These are phyloP conservation scores for Ametastegia equiseti DNA, from an alignment of 2,888 invertebrate species.

Conservation along the genomic window DNA sequence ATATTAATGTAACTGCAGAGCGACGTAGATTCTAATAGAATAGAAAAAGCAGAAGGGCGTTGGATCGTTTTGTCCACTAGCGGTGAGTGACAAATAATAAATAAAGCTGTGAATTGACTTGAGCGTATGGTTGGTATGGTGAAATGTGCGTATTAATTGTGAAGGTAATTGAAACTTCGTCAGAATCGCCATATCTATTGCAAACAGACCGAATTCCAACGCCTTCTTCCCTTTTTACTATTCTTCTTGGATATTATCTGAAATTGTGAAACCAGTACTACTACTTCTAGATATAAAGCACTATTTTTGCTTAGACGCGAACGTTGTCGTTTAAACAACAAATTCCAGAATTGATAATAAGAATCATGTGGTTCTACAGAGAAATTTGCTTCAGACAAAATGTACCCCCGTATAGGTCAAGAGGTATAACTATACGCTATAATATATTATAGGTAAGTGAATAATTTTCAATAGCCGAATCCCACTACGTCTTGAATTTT, in stretches of 20 bases:
- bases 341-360: slow-evolving; percentile 7
- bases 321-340: slow-evolving; percentile 11
- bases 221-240: slow-evolving; percentile 18
- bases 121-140: neutral
- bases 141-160: slow-evolving; percentile 6
- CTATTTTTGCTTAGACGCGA: slow-evolving; percentile 18
- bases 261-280: neutral
- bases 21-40: neutral
- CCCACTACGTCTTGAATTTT: slow-evolving; percentile 3
- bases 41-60: slow-evolving; percentile 14
- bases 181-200: neutral
- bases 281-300: slow-evolving; percentile 29
- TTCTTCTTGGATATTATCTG: neutral
- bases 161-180: neutral
- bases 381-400: slow-evolving; percentile 17
- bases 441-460: slow-evolving; percentile 16
- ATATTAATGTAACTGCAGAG: neutral
- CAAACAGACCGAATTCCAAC: neutral
- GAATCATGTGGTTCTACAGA: neutral
- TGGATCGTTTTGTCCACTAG: neutral
- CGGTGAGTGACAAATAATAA: neutral
- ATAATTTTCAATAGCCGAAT: slow-evolving; percentile 18
- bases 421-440: neutral
- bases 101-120: neutral
- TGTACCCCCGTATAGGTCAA: neutral